Base-by-base conservation (phyloP, 1,140 invertebrate genomes). In the Onthophagus taurus region DNA sequence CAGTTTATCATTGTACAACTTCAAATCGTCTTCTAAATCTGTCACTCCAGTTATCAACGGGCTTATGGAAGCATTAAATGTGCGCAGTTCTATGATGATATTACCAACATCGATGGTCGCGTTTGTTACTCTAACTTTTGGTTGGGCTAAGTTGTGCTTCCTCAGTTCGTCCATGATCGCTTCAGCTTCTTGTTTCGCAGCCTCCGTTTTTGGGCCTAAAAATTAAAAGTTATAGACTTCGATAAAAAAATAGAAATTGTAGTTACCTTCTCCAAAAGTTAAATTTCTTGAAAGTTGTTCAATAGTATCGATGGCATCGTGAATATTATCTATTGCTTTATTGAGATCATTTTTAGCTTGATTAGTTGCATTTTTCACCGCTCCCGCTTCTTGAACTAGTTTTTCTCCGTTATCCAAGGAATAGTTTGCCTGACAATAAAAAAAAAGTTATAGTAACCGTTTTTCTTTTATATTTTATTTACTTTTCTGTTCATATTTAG, bases 161-260 rank as follows among this genome's bases (percentile, higher is more conserved):
- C 77, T 70, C 19, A 93, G 82, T 26, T 75, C 72, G 1, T 71
- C 67, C 11, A 89, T 67, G 3, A 86, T 80, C 1, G 73, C 61
- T 45, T 83, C 69, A 0, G 86, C 89, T 57, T 89, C 76, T 8
- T 72, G 65, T 3, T 92, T 53, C 0, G 86, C 82, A 12, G 74
- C 77, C 34, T 91, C 88, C 0, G 88, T 74, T 59, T 85, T 83
- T 0, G 82, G 81, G 18, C 79, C 74, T 31, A 24, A 29, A 31
- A 35, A 6, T 37, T 16, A 24, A 11, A 35, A 37, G 9, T 36
- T 16, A 44, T 18, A 24, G 12, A 34, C 8, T 23, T n/a, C n/a
- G n/a, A 8, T 6, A 18, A 26, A 49, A 23, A n/a, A 19, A 35
- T 17, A 29, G 14, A 3, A 24, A 35, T 21, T 17, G 17, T 21